These are phyloP conservation scores for Umimayanthus chanpuru DNA, from an alignment of 92 coral and sea anemone genomes.

Conservation along the genomic window DNA sequence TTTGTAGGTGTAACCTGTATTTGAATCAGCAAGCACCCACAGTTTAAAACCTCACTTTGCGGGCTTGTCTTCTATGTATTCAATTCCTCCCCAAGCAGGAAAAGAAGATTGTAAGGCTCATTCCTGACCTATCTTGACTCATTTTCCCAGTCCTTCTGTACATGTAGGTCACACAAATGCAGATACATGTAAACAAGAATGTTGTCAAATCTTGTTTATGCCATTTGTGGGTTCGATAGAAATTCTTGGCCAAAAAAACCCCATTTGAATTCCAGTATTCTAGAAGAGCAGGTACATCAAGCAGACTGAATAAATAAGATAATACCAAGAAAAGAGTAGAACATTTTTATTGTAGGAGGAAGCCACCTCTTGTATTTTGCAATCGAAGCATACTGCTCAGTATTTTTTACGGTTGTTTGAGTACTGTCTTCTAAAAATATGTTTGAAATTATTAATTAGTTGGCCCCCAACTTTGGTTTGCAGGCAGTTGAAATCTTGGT, in stretches of 20 bases:
- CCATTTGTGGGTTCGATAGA: conserved; percentile 7
- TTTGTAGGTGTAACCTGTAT: conserved; percentile 12
- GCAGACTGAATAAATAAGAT: conserved; percentile 14
- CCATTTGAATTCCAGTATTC: background rate
- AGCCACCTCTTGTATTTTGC: background rate
- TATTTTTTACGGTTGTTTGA: background rate
- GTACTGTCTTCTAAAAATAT: background rate
- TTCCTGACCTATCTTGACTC: conserved; percentile 7
- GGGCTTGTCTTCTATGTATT: conserved; percentile 16
- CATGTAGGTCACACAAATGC: conserved; percentile 15
- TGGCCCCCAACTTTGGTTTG: too few relatives aligned
- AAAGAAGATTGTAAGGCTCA: conserved; percentile 23
- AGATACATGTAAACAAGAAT: conserved; percentile 6
- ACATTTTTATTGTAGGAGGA: background rate
- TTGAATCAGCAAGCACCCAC: conserved; percentile 7
- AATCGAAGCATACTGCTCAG: conserved; percentile 4
- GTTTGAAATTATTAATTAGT: too few relatives aligned
- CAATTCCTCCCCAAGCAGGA: conserved; percentile 13
- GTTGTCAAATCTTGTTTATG: background rate
- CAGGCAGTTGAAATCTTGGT: too few relatives aligned
- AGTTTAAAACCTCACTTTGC: conserved; percentile 27
- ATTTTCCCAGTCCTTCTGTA: conserved; percentile 6
- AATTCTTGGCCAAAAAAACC: conserved; percentile 8
- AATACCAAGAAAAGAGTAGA: background rate
- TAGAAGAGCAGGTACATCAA: background rate